These are phyloP conservation scores for Dynastes hyllus DNA, from an alignment of 2,888 invertebrate genomes.

Conservation along the genomic window DNA sequence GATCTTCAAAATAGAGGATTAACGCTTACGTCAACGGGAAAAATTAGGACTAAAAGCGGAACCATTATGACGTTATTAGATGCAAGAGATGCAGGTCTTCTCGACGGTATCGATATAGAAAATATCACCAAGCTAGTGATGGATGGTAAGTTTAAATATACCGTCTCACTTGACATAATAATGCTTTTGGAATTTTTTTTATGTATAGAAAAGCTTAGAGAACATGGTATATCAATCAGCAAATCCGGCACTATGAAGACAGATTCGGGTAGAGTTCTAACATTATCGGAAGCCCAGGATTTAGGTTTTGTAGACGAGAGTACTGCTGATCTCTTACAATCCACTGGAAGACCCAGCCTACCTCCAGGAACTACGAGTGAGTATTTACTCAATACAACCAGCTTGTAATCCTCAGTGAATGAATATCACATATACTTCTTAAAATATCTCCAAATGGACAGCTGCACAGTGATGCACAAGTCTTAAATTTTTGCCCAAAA, in stretches of 20 bases:
- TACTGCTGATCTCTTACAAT: neutral
- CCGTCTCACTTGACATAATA: neutral
- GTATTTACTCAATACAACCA: no score
- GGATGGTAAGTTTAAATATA: slow-evolving; percentile 41
- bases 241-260: slow-evolving; percentile 55
- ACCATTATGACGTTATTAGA: slow-evolving; percentile 63
- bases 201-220: slow-evolving; percentile 52
- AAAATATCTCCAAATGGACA: no score
- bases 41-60: slow-evolving; percentile 64
- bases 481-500: no score
- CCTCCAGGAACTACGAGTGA: neutral
- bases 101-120: slow-evolving; percentile 58
- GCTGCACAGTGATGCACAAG: no score
- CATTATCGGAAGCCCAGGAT: slow-evolving; percentile 41
- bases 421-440: no score
- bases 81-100: slow-evolving; percentile 62
- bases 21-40: slow-evolving; percentile 63
- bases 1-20: slow-evolving; percentile 58
- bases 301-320: slow-evolving; percentile 37
- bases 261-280: slow-evolving; percentile 45
- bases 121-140: slow-evolving; percentile 46
- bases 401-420: no score
- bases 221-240: slow-evolving; percentile 53
- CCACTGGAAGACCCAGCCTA: neutral
- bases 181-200: neutral